A percentile compares a stretch with the other conserved stretches of the same genome.
These are phyloP conservation scores for Candoia aspera DNA, from an alignment of 2,113 vertebrate species.

Conservation along the genomic window DNA sequence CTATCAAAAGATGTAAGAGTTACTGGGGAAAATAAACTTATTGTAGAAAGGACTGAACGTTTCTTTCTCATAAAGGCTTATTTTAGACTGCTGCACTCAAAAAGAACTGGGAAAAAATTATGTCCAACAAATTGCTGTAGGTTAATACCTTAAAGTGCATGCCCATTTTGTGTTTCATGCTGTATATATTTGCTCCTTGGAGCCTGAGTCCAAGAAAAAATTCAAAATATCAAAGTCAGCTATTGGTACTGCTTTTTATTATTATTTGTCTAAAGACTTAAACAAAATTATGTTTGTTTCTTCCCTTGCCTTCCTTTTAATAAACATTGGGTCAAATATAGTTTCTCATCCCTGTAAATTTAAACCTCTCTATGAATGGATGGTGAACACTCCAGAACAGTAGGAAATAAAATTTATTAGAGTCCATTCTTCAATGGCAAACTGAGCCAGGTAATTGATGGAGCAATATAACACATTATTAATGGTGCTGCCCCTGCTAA, in stretches of 20 bases:
- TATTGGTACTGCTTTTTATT: accelerated
- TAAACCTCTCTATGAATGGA: conserved; percentile 61
- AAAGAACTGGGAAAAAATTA: neutral
- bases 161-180: neutral
- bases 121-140: neutral
- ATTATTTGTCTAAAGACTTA: neutral
- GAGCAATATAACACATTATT: conserved; percentile 57
- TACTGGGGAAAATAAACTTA: conserved; percentile 4
- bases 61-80: neutral
- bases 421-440: conserved; percentile 37
- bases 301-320: conserved; percentile 52
- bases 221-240: neutral
- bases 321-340: conserved; percentile 50
- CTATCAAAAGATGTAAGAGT: neutral
- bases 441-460: conserved; percentile 59
- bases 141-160: neutral
- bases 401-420: conserved; percentile 67
- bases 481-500: conserved; percentile 55
- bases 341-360: conserved; percentile 65
- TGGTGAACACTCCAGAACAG: conserved; percentile 62
- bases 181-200: neutral
- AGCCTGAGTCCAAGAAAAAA: neutral
- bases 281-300: conserved; percentile 25
- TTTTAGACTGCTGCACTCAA: conserved; percentile 4
- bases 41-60: neutral